Base-by-base conservation (phyloP, 2,888 invertebrate species). In the Cyclophora punctaria region DNA sequence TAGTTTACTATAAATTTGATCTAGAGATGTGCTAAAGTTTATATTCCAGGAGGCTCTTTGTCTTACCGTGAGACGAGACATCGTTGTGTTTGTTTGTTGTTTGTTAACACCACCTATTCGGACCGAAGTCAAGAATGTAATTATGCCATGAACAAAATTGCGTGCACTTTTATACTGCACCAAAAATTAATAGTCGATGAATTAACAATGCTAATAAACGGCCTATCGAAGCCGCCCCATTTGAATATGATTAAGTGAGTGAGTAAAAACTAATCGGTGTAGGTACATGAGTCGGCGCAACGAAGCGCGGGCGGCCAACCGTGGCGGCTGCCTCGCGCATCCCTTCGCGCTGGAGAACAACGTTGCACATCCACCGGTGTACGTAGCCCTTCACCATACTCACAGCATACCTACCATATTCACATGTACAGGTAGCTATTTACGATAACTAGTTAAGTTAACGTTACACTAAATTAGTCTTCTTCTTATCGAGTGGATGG, bases 61-160 rank as follows among this genome's bases (percentile, higher is more conserved):
- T 56, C 78, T 83, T 81, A 87, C 87, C 85, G 84, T 84, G 68
- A 86, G 71, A 64, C 78, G 83, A 74, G 82, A 83, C 87, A 87
- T 87, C 56, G 66, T 67, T 72, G 59, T 59, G 50, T 61, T 66
- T 52, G 62, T 65, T 67, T 62, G 66, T 63, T 73, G 62, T 69
- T 43, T 43, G 20, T 3, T 20, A 60, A 73, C 64, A 74, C 72
- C 66, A 73, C 71, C 66, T 60, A 64, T 73, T 70, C 69, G 73
- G 71, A 74, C 73, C 72, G 50, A 48, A 47, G 70, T 62, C 69
- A 67, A 67, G 57, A 73, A 74, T 76, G 37, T 81, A 77, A 77
- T 75, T 64, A 70, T 73, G 69, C 69, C 65, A 72, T 60, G 63
- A 58, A 64, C 67, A 63, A 71, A 72, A 73, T 64, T 71, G 62